Percentiles rank a stretch among this genome's conserved stretches.
Evolutionary conservation across 2,888 invertebrate genomes (phyloP).

Genomic region (Platycheirus albimanus): DNA sequence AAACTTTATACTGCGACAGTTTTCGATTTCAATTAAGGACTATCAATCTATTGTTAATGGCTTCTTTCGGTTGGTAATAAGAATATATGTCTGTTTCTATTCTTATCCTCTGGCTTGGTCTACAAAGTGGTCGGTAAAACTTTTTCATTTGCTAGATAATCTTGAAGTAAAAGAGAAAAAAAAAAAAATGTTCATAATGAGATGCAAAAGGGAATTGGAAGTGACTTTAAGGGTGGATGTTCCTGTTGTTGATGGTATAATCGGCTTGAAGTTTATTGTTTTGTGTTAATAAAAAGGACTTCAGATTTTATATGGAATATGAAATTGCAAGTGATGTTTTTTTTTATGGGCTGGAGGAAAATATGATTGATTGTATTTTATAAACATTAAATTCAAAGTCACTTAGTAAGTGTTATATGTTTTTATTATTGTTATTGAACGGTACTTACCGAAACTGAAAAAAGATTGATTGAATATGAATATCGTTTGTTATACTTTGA

Average conservation of each 20-base stretch:
- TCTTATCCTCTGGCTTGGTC: not conserved
- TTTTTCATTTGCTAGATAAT: conserved; percentile 17
- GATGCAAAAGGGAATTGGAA: not conserved
- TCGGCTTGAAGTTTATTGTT: conserved; percentile 8
- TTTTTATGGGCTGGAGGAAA: too few species aligned
- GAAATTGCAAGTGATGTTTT: too few species aligned
- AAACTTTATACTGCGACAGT: conserved; percentile 53
- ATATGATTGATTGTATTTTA: too few species aligned
- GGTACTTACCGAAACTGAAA: too few species aligned
- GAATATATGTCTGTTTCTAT: conserved; percentile 7
- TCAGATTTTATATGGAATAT: too few species aligned
- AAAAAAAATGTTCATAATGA: not conserved
- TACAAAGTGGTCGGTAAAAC: conserved; percentile 8
- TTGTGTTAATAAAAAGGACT: conserved; percentile 7
- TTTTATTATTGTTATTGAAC: too few species aligned
- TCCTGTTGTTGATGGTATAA: not conserved
- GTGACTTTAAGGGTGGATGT: not conserved
- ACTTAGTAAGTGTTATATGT: too few species aligned
- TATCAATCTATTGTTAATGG: conserved; percentile 55
- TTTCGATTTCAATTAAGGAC: conserved; percentile 61
- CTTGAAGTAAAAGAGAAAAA: conserved; percentile 1
- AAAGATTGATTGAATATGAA: too few species aligned
- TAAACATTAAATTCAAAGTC: too few species aligned
- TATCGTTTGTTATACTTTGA: too few species aligned
- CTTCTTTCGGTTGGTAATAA: conserved; percentile 27